Percentiles rank a stretch among this genome's conserved stretches.
These are phyloP conservation scores for Heterohyrax brucei DNA, from an alignment of 2,797 vertebrate genomes.

Conservation along the genomic window DNA sequence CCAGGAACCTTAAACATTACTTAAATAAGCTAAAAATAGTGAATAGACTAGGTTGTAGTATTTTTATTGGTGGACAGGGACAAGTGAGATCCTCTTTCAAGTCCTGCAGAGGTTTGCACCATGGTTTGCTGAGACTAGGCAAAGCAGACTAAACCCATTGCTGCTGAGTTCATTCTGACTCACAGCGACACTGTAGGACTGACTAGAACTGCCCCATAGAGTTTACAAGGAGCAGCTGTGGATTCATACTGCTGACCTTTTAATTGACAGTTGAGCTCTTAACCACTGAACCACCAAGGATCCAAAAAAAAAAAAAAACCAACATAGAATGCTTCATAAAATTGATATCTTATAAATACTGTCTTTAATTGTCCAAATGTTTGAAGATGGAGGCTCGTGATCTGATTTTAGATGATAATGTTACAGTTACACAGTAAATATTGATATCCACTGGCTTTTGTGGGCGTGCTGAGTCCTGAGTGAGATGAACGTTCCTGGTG, in stretches of 20 bases:
- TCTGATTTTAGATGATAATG: conserved; percentile 36
- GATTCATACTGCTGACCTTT: too few relatives aligned
- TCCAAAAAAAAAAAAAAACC: too few relatives aligned
- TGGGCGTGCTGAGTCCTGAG: conserved; percentile 10
- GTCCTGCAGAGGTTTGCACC: conserved; percentile 5
- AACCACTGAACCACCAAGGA: too few relatives aligned
- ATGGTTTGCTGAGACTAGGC: conserved; percentile 17
- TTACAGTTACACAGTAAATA: conserved; percentile 6
- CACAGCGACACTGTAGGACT: too few relatives aligned
- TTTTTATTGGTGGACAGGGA: neutral
- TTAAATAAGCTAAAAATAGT: neutral
- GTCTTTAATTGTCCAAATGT: conserved; percentile 43
- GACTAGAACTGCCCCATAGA: too few relatives aligned
- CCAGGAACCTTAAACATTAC: neutral
- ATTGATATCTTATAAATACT: neutral
- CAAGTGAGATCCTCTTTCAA: conserved; percentile 1
- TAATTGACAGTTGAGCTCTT: too few relatives aligned
- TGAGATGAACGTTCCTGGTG: neutral
- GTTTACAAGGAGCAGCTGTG: too few relatives aligned
- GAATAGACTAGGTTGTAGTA: neutral
- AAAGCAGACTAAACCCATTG: too few relatives aligned
- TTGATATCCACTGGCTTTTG: conserved; percentile 29
- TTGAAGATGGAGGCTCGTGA: conserved; percentile 37
- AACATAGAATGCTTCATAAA: too few relatives aligned
- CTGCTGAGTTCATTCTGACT: too few relatives aligned